These are phyloP conservation scores for Rhodeus uyekii DNA, from an alignment of 2,797 vertebrate species.

Conservation along the genomic window DNA sequence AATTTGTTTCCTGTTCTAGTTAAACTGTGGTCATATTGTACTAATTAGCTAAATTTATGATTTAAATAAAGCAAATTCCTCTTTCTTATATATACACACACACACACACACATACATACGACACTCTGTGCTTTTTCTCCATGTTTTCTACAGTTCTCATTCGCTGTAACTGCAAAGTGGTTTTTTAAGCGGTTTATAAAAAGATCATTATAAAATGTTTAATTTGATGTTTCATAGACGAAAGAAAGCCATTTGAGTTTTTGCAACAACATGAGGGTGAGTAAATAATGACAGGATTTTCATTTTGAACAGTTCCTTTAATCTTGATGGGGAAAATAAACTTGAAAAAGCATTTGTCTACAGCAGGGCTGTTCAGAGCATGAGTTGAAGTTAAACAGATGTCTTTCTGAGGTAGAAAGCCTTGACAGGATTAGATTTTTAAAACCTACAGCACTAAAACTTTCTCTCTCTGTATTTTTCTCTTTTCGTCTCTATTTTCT, in stretches of 20 bases:
- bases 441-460: constrained; percentile 13
- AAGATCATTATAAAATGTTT: no score
- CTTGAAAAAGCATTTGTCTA: constrained; percentile 18
- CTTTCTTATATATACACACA: no score
- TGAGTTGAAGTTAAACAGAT: constrained; percentile 39
- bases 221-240: not conserved
- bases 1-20: no score
- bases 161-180: not conserved
- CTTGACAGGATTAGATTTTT: constrained; percentile 34
- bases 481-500: not conserved
- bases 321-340: not conserved
- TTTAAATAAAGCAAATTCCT: no score
- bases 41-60: no score
- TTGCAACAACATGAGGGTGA: not conserved
- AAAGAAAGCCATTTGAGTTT: not conserved
- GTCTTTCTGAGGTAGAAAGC: constrained; percentile 27
- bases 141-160: no score
- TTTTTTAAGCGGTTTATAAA: no score
- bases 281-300: not conserved
- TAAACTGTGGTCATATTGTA: no score
- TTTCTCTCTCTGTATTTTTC: not conserved
- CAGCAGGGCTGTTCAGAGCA: constrained; percentile 25
- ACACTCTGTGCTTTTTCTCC: no score
- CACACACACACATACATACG: no score
- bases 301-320: not conserved